Conservation (phyloP, 2,113 vertebrate genomes). For the Columba livia region DNA sequence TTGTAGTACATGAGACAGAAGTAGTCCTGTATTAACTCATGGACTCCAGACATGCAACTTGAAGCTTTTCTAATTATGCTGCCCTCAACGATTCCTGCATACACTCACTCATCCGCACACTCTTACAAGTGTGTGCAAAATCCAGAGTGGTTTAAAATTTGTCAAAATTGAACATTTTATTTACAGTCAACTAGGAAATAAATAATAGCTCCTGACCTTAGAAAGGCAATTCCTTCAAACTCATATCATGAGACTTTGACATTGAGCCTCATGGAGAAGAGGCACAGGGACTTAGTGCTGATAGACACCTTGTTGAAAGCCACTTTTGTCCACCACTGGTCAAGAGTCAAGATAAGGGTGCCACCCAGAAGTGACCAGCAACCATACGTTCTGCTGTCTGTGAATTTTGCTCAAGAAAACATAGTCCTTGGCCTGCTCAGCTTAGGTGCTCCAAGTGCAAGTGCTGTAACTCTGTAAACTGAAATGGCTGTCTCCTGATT, state of each 20-base stretch:
- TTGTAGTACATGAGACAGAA: background rate
- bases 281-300: background rate
- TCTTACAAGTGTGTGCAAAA: background rate
- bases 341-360: background rate
- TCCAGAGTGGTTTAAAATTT: background rate
- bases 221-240: background rate
- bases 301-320: background rate
- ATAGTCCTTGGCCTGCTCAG: background rate
- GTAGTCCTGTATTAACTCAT: background rate
- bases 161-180: background rate
- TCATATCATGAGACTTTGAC: background rate
- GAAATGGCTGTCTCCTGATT: background rate
- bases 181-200: background rate
- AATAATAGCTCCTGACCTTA: background rate
- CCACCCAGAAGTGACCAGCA: background rate
- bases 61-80: conserved; percentile 23
- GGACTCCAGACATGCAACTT: conserved; percentile 17
- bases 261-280: background rate
- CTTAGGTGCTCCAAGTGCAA: background rate
- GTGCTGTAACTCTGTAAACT: background rate
- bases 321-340: background rate
- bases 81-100: conserved; percentile 11
- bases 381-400: background rate
- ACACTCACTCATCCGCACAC: background rate
- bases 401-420: background rate